Conservation (phyloP, 2,888 invertebrate species). For the Cerceris rybyensis region DNA sequence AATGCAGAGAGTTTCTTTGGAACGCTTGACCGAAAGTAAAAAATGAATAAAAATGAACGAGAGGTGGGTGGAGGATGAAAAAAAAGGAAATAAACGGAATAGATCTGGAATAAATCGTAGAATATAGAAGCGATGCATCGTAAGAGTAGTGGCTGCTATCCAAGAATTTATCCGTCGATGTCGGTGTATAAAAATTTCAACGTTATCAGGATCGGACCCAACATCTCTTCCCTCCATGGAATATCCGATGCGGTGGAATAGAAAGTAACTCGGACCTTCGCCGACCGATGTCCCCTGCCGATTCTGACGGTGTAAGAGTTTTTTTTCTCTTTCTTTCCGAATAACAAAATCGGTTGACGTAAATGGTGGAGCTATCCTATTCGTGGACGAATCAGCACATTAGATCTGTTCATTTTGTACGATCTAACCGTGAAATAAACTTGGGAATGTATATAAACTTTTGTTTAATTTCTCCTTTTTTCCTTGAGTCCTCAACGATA, state of each 20-base stretch:
- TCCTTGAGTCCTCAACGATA: too few species aligned
- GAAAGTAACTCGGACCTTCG: conserved; percentile 13
- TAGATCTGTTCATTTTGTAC: not conserved
- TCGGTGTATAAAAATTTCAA: conserved; percentile 70
- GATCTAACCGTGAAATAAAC: not conserved
- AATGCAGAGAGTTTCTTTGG: conserved; percentile 18
- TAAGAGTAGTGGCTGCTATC: conserved; percentile 52
- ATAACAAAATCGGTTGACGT: conserved; percentile 15
- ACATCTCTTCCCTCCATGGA: conserved; percentile 28
- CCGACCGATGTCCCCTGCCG: conserved; percentile 30
- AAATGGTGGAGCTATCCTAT: conserved; percentile 4
- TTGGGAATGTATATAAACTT: not conserved
- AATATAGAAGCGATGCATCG: conserved; percentile 39
- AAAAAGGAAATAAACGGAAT: conserved; percentile 48
- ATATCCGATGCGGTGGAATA: conserved; percentile 48
- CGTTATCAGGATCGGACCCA: conserved; percentile 59
- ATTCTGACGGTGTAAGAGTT: conserved; percentile 15
- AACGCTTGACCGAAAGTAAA: conserved; percentile 43
- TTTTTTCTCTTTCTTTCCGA: conserved; percentile 6
- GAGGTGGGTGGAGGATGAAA: conserved; percentile 26
- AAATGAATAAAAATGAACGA: conserved; percentile 10
- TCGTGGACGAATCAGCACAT: conserved; percentile 25
- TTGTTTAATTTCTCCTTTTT: not conserved
- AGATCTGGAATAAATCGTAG: conserved; percentile 56
- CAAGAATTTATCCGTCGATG: conserved; percentile 67